Evolutionary conservation across 2,888 invertebrate genomes (phyloP), one percentile per base, ranked within the genome.

Genomic region (Aphelenchoides bicaudatus): DNA sequence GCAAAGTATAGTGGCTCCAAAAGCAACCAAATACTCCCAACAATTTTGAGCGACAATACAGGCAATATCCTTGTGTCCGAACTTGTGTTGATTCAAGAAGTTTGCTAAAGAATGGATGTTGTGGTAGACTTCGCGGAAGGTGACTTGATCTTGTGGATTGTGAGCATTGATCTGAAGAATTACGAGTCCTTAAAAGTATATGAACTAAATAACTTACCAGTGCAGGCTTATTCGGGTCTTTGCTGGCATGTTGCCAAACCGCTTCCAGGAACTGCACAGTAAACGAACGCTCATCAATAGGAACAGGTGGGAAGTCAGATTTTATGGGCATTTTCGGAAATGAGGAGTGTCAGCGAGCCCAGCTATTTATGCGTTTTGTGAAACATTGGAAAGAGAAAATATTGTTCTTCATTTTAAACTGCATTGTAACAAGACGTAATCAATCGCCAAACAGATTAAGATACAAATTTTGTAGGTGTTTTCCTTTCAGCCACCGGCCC

Each of bases 1-100:
- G 21, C 50, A 39, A 2, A 39, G 48, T 1, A 46, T 39, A 25
- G 48, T 50, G 8, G 55, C 63, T 2, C 50, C 39, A 30, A 64
- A 59, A 19, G 50, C 43, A 2, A 39, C 59, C 13, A 61, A 31
- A 31, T 65, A 63, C 37, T 63, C 48, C 63, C 59, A 59, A 27
- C 47, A 59, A 27, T 59, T 59, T 16, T 34, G 27, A 29, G 43
- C 6, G 2, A 39, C 55, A 13, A 56, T 31, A 16, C 39, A 16
- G 16, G 61, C 63, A 10, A 62, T 38, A 39, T 63, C 63, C 1
- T 58, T 56, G 8, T 56, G 57, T 2, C 50, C 51, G 38, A 63
- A 63, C 19, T 50, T 50, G 8, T 39, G 28, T n/a, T 48, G 29
- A 10, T 54, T 27, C 21, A 63, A 51, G 28, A 61, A 63, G 13